Evolutionary conservation across 1,140 invertebrate genomes (phyloP), one percentile per base, ranked within the genome.

Genomic region (Calycopis cecrops): DNA sequence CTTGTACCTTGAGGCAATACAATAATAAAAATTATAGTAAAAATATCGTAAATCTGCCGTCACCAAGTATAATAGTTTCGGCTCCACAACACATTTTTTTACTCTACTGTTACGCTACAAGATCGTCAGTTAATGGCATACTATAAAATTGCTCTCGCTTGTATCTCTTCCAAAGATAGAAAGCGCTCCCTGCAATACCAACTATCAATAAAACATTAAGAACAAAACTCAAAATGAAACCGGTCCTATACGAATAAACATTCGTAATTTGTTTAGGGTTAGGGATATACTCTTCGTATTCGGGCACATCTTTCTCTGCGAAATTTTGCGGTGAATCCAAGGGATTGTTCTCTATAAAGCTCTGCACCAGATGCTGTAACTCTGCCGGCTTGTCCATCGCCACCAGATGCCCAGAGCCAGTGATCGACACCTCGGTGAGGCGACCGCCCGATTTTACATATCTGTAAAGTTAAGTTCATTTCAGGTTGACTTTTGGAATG

Each of bases 351-450:
- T 53, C 35, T 18, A 94, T 92, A 59, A 97, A 95, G 75, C 91
- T 88, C 28, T 90, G 88, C 57, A 97, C 92, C 57, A 97, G 86
- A 69, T 93, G 90, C 12, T 91, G 88, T 0, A 91, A 89, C 88
- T 92, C 91, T 44, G 89, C 89, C 0, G 95, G 94, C 73, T 96
- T 94, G 88, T 96, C 94, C 9, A 89, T 81, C 0, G 95, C 94
- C n/a, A 94, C 91, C 86, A 96, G 92, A 62, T 97, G 95, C 0
- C 96, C 95, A 11, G 94, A 94, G 72, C 92, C 91, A 14, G 92
- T 87, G 1, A 96, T 90, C 55, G 95, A 70, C 9, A 95, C 92
- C 83, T 96, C 93, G 4, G 92, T 93, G 10, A 97, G 90, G 71
- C 92, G 91, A 0, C 89, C 91, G 0, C 91, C 92, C 42, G 89